Conservation (phyloP, 2,888 invertebrate species). For the Hanleya hanleyi region DNA sequence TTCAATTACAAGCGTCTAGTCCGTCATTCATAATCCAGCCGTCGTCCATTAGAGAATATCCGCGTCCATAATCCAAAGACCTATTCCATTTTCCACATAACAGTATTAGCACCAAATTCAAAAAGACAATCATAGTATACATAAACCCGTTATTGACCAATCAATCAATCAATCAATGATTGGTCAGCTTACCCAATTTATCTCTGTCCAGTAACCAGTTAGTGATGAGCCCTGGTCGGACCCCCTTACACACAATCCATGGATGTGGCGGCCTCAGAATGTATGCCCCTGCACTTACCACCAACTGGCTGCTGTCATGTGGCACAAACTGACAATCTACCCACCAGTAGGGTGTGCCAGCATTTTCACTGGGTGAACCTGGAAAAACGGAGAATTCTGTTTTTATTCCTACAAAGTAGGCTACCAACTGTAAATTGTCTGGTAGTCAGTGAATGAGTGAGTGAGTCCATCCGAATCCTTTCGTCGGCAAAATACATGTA, state of each 20-base stretch:
- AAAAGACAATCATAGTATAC: too few species aligned
- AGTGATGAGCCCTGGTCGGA: conserved; percentile 46
- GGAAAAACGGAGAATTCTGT: background rate
- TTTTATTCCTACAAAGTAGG: background rate
- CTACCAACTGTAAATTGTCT: background rate
- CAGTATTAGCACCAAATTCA: too few species aligned
- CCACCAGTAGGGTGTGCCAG: conserved; percentile 56
- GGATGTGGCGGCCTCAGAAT: conserved; percentile 36
- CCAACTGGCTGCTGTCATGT: conserved; percentile 48
- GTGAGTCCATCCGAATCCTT: background rate
- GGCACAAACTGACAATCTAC: conserved; percentile 61
- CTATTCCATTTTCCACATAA: too few species aligned
- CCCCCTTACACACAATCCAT: conserved; percentile 35
- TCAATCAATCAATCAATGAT: too few species aligned
- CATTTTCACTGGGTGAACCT: conserved; percentile 21
- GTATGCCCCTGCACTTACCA: conserved; percentile 47
- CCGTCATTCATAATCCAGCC: too few species aligned
- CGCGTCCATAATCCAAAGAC: too few species aligned
- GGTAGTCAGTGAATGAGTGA: background rate
- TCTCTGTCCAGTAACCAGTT: conserved; percentile 29
- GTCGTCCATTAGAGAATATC: too few species aligned
- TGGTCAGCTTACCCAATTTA: conserved; percentile 4
- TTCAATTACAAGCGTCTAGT: too few species aligned
- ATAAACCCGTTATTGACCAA: too few species aligned
- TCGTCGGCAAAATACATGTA: too few species aligned